Percentiles rank a stretch among this genome's conserved stretches.
Evolutionary conservation across 1,140 invertebrate species (phyloP).

Genomic region (Pogonomyrmex barbatus): DNA sequence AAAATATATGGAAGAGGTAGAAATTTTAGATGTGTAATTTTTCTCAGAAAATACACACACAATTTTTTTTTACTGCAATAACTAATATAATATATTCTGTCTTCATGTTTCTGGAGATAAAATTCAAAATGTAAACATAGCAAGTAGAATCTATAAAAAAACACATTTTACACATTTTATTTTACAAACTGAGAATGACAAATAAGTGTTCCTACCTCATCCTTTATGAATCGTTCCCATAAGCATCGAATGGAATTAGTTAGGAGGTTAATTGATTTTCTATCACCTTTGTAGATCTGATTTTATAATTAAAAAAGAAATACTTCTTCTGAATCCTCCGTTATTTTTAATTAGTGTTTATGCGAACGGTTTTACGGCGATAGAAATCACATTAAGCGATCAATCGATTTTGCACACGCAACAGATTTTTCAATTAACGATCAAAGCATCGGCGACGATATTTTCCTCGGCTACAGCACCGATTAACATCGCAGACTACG

Average conservation of each 20-base stretch:
- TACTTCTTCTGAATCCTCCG: not conserved
- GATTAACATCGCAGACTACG: constrained; percentile 31
- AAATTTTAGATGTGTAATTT: not conserved
- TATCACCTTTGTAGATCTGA: not conserved
- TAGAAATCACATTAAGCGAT: constrained; percentile 25
- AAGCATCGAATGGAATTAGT: constrained; percentile 29
- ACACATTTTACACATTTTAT: not conserved
- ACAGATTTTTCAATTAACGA: constrained; percentile 29
- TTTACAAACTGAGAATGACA: not conserved
- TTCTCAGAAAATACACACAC: not conserved
- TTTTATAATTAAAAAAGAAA: not conserved
- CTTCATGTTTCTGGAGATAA: not conserved
- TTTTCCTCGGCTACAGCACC: constrained; percentile 23
- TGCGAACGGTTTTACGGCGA: constrained; percentile 9
- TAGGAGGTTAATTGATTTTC: not conserved
- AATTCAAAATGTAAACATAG: not conserved
- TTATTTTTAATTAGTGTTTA: constrained; percentile 27
- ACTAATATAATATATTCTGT: not conserved
- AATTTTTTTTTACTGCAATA: not conserved
- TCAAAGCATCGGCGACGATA: constrained; percentile 1
- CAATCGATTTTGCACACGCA: not conserved
- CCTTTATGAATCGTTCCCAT: constrained; percentile 3
- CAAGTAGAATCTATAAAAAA: not conserved
- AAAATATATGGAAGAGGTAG: constrained; percentile 9
- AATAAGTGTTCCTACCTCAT: constrained; percentile 13